Percentiles rank a stretch among this genome's conserved stretches.
phyloP scores from a whole-genome alignment of 2,797 vertebrate species.

The Sebastolobus altivelis region DNA sequence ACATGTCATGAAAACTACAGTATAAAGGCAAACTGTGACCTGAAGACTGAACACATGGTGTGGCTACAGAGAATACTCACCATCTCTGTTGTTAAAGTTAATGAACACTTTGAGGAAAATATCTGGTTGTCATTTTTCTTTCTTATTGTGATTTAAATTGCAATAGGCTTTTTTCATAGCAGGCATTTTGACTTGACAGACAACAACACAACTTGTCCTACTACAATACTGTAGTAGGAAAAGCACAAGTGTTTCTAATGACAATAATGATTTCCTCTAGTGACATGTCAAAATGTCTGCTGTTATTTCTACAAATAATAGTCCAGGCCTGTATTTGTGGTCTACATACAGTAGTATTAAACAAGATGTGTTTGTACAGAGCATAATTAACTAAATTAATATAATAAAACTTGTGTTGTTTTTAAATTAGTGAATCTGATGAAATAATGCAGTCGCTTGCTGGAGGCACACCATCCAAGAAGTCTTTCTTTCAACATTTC shows the following conservation, averaged over 20 bases:
- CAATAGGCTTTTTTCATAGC: neutral
- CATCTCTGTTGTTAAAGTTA: neutral
- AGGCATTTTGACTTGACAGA: neutral
- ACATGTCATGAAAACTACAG: neutral
- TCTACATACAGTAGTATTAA: neutral
- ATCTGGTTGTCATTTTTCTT: neutral
- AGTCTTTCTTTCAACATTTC: neutral
- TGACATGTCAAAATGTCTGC: neutral
- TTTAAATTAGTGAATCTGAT: neutral
- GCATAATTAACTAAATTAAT: neutral
- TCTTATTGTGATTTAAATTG: neutral
- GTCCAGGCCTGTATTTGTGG: neutral
- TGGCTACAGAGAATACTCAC: neutral
- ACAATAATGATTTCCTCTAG: neutral
- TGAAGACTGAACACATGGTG: neutral
- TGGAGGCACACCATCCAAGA: neutral
- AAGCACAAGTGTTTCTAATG: neutral
- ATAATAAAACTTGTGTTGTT: neutral
- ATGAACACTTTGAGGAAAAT: neutral
- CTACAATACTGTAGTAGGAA: neutral
- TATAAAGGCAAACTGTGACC: neutral
- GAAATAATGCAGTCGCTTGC: neutral
- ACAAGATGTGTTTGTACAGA: neutral
- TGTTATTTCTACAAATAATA: neutral
- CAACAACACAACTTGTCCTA: too few relatives aligned